Evolutionary conservation across 2,797 vertebrate species (phyloP).

Genomic region (Clamator glandarius): DNA sequence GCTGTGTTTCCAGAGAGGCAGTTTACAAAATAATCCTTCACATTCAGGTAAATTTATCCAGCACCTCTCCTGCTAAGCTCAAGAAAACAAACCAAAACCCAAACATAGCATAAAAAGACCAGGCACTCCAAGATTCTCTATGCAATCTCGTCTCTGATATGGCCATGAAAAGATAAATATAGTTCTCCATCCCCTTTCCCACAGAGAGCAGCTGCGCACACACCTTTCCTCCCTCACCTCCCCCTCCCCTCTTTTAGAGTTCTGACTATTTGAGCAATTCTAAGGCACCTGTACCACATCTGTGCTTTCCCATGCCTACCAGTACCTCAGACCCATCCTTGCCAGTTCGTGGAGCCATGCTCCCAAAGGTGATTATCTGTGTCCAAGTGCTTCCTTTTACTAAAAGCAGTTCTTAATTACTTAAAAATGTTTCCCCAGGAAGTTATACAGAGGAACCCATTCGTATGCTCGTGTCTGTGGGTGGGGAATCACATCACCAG

Average conservation of each 20-base stretch:
- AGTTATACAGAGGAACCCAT: not conserved
- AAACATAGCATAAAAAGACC: not conserved
- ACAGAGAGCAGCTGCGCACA: not conserved
- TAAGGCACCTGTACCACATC: not conserved
- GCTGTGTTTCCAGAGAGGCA: not conserved
- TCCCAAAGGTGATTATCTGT: not conserved
- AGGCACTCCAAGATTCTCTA: not conserved
- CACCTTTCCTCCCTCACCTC: fast-evolving
- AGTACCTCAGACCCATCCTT: not conserved
- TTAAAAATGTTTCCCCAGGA: not conserved
- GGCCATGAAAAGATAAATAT: fast-evolving
- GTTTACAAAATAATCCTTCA: not conserved
- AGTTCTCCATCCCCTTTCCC: not conserved
- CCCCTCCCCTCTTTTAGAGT: fast-evolving
- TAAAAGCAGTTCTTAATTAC: not conserved
- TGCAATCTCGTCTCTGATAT: not conserved
- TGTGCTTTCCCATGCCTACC: not conserved
- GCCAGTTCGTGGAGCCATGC: not conserved
- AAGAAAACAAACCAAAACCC: not conserved
- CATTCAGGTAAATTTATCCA: not conserved
- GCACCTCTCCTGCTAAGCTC: not conserved
- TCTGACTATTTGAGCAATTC: not conserved
- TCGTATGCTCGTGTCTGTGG: not conserved
- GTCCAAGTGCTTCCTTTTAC: not conserved
- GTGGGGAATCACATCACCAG: not conserved